These are phyloP conservation scores for Mixornis gularis DNA, from an alignment of 2,113 vertebrate species.

Conservation along the genomic window DNA sequence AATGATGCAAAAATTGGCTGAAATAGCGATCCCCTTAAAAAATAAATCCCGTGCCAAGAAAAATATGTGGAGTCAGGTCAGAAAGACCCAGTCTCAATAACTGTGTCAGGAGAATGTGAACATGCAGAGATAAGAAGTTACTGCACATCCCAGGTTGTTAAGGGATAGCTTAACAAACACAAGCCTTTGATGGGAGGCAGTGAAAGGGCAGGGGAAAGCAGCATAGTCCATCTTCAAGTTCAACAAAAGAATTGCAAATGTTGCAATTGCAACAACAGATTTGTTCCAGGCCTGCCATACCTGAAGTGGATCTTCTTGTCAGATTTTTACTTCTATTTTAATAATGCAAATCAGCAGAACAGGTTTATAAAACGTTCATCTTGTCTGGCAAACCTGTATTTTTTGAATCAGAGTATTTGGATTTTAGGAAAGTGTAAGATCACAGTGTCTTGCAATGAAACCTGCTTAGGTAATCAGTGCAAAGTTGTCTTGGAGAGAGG, in stretches of 20 bases:
- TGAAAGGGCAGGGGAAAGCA: neutral
- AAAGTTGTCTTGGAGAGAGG: neutral
- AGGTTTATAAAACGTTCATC: neutral
- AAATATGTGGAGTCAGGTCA: conserved; percentile 28
- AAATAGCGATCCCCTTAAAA: conserved; percentile 28
- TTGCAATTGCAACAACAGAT: neutral
- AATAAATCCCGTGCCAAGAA: conserved; percentile 37
- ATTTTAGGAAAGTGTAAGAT: neutral
- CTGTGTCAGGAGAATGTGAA: neutral
- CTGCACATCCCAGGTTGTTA: neutral
- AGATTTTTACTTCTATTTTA: neutral
- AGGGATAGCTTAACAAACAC: neutral
- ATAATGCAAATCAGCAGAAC: neutral
- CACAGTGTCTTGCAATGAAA: neutral
- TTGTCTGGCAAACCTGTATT: neutral
- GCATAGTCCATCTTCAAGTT: neutral
- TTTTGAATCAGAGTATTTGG: neutral
- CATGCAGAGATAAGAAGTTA: conserved; percentile 5
- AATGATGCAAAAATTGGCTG: conserved; percentile 57
- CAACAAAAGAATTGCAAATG: neutral
- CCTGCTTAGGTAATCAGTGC: neutral
- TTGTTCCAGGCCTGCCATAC: neutral
- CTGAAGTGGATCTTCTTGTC: neutral
- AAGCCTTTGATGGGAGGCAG: neutral
- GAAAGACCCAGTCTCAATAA: conserved; percentile 21